Evolutionary conservation across 2,113 vertebrate species (phyloP).

Genomic region (Chaetorhynchus papuensis): DNA sequence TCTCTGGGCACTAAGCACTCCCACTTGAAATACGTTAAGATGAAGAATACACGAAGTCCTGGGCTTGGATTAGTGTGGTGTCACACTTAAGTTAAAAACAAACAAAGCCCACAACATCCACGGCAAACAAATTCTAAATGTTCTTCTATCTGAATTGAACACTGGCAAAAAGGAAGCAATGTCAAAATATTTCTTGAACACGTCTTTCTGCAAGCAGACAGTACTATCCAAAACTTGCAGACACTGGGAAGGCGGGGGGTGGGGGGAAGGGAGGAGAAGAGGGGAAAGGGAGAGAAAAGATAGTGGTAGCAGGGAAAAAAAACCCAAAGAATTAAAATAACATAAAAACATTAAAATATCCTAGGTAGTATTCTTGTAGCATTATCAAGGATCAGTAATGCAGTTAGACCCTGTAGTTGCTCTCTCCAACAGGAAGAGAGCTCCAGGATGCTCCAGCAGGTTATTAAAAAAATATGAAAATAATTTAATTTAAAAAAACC

Average conservation of each 20-base stretch:
- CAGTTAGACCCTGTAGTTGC: not conserved
- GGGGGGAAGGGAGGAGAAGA: not conserved
- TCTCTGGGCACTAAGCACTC: not conserved
- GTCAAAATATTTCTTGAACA: not conserved
- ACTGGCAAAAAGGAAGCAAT: not conserved
- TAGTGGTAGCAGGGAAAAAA: not conserved
- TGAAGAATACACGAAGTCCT: not conserved
- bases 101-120: not conserved
- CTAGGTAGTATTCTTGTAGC: not conserved
- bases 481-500: fast-evolving
- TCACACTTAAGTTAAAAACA: not conserved
- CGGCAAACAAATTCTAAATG: not conserved
- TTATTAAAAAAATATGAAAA: not conserved
- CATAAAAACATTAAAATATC: not conserved
- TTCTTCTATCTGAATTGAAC: not conserved
- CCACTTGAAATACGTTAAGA: not conserved
- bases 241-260: fast-evolving
- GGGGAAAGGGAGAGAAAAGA: not conserved
- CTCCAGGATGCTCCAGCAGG: not conserved
- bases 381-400: not conserved
- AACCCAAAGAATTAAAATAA: not conserved
- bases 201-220: not conserved
- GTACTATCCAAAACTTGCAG: not conserved
- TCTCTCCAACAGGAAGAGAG: not conserved
- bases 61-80: not conserved